phyloP scores from a whole-genome alignment of 1,140 invertebrate species.

The Trachymyrmex septentrionalis region DNA sequence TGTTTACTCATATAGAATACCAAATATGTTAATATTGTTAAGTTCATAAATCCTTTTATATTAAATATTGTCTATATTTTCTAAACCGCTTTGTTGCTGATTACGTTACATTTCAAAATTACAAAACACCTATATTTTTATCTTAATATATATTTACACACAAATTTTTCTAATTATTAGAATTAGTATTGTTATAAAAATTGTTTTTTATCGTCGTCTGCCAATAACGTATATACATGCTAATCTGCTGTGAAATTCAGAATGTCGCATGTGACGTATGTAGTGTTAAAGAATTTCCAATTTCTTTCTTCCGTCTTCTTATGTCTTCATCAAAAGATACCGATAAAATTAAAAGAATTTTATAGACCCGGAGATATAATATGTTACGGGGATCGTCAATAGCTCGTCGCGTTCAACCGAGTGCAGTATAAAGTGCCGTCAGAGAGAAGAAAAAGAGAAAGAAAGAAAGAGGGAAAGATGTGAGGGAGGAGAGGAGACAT shows the following conservation, averaged over 20 bases:
- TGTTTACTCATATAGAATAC: neutral
- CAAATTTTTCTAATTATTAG: neutral
- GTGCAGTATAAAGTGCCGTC: neutral
- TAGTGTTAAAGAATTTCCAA: neutral
- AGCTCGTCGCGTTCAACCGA: neutral
- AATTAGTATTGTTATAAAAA: neutral
- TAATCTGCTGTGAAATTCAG: neutral
- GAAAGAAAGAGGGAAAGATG: constrained; percentile 15
- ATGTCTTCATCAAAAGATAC: neutral
- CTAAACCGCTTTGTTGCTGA: neutral
- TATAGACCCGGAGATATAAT: neutral
- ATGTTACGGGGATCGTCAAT: neutral
- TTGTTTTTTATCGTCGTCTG: neutral
- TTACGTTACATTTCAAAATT: neutral
- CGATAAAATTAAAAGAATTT: constrained; percentile 15
- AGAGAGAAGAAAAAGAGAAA: neutral
- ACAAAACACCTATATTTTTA: neutral
- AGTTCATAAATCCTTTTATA: neutral
- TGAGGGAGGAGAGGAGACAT: constrained; percentile 48
- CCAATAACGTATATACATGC: neutral
- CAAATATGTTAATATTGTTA: neutral
- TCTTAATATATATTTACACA: too few relatives aligned
- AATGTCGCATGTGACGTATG: neutral
- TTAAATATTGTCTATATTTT: neutral
- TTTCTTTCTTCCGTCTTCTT: neutral